Percentiles rank a stretch among this genome's conserved stretches.
These are phyloP conservation scores for Stratiomys singularior DNA, from an alignment of 2,888 invertebrate species.

Conservation along the genomic window DNA sequence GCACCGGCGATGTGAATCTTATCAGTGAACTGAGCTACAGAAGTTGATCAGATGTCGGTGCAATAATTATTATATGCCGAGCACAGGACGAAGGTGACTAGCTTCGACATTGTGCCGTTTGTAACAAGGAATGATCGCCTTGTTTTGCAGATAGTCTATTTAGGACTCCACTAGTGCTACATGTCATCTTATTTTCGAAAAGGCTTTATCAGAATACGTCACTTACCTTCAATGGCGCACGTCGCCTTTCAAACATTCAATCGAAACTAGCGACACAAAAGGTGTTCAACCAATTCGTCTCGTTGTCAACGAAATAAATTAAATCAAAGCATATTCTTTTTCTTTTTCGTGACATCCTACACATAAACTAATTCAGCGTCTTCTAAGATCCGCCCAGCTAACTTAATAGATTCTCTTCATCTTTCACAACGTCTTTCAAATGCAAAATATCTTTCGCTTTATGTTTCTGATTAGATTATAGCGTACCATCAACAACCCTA, in stretches of 20 bases:
- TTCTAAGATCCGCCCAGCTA: not conserved
- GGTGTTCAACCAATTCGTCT: slow-evolving; percentile 40
- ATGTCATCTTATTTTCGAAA: too few species aligned
- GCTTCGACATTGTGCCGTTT: too few species aligned
- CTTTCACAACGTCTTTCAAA: slow-evolving; percentile 26
- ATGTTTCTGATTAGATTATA: slow-evolving; percentile 24
- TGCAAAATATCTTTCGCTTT: slow-evolving; percentile 11
- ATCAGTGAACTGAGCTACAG: too few species aligned
- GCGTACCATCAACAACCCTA: slow-evolving; percentile 22
- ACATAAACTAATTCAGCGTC: not conserved
- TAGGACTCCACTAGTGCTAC: too few species aligned
- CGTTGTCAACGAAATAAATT: slow-evolving; percentile 13
- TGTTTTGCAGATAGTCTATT: too few species aligned
- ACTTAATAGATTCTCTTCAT: not conserved
- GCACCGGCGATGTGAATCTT: too few species aligned
- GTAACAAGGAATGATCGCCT: too few species aligned
- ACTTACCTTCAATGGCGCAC: too few species aligned
- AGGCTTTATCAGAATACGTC: too few species aligned
- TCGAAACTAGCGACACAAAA: not conserved
- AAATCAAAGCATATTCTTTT: slow-evolving; percentile 32
- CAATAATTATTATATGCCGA: too few species aligned
- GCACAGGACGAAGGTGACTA: too few species aligned
- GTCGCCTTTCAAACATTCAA: not conserved
- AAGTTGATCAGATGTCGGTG: too few species aligned
- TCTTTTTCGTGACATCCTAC: not conserved